Percentiles rank a stretch among this genome's conserved stretches.
Evolutionary conservation across 37 sponge, comb jelly and placozoan genomes (phyloP).

Genomic region (Bolinopsis microptera): DNA sequence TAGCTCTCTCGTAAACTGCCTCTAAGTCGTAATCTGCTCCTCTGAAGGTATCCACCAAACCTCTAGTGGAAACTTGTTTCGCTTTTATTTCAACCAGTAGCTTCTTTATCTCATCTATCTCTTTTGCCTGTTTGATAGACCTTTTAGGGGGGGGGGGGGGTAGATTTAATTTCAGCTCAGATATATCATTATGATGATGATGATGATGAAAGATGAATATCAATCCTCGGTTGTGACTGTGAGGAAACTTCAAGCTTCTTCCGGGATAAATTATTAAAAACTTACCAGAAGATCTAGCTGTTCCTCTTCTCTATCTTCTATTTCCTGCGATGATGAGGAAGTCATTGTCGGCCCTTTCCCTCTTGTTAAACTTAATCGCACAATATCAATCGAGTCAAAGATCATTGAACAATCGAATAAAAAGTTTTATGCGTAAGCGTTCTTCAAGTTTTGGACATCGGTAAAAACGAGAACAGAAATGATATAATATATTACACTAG

Average conservation of each 20-base stretch:
- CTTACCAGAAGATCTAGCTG: not conserved
- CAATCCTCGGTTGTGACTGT: too few relatives aligned
- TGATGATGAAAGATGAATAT: too few relatives aligned
- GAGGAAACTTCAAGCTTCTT: not conserved
- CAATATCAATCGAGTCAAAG: too few relatives aligned
- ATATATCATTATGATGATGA: too few relatives aligned
- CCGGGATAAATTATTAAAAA: not conserved
- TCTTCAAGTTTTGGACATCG: not conserved
- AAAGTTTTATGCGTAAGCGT: too few relatives aligned
- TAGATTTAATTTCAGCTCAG: too few relatives aligned
- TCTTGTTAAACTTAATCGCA: too few relatives aligned
- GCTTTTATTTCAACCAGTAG: not conserved
- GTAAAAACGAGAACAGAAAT: too few relatives aligned
- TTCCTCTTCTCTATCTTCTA: constrained; percentile 10
- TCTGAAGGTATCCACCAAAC: not conserved
- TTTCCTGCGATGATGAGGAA: not conserved
- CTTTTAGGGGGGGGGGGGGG: too few relatives aligned
- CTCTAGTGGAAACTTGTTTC: not conserved
- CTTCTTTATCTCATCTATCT: not conserved
- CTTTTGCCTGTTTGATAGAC: not conserved
- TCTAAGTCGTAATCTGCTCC: constrained; percentile 19
- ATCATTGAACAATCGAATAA: too few relatives aligned
- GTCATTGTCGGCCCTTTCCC: too few relatives aligned
- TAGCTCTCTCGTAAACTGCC: constrained; percentile 47
- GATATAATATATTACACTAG: too few relatives aligned